phyloP scores from a whole-genome alignment of 2,113 vertebrate species.

The Rallus limicola region DNA sequence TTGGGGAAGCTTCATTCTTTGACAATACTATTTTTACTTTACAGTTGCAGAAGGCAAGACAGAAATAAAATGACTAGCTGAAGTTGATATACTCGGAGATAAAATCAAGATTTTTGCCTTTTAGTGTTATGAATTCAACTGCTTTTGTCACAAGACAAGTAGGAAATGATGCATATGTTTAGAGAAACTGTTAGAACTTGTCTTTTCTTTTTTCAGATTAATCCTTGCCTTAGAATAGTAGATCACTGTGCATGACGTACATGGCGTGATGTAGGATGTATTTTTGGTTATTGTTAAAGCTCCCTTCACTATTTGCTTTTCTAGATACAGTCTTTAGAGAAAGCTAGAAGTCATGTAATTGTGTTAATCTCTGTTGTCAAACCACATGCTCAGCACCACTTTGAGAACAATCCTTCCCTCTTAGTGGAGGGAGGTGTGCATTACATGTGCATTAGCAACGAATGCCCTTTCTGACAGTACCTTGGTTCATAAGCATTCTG shows the following conservation, averaged over 20 bases:
- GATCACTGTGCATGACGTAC: background rate
- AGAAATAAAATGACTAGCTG: background rate
- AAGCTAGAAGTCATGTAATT: background rate
- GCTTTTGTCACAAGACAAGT: constrained; percentile 4
- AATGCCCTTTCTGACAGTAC: background rate
- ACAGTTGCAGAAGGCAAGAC: background rate
- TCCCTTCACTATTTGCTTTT: background rate
- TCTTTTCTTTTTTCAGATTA: background rate
- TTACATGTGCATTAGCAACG: background rate
- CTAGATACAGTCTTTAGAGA: background rate
- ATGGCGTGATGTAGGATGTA: background rate
- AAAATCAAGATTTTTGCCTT: background rate
- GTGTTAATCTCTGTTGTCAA: background rate
- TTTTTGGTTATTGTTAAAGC: constrained; percentile 14
- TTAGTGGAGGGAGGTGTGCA: background rate
- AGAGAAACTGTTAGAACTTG: background rate
- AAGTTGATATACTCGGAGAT: background rate
- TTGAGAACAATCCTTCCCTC: background rate
- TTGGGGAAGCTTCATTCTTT: background rate
- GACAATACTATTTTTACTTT: background rate
- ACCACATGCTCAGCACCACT: background rate
- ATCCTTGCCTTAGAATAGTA: background rate
- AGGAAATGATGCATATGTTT: background rate
- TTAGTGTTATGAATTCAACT: background rate
- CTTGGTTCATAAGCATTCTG: background rate